Percentiles rank a stretch among this genome's conserved stretches.
These are phyloP conservation scores for Gulo gulo DNA, from an alignment of 2,113 vertebrate genomes.

Conservation along the genomic window DNA sequence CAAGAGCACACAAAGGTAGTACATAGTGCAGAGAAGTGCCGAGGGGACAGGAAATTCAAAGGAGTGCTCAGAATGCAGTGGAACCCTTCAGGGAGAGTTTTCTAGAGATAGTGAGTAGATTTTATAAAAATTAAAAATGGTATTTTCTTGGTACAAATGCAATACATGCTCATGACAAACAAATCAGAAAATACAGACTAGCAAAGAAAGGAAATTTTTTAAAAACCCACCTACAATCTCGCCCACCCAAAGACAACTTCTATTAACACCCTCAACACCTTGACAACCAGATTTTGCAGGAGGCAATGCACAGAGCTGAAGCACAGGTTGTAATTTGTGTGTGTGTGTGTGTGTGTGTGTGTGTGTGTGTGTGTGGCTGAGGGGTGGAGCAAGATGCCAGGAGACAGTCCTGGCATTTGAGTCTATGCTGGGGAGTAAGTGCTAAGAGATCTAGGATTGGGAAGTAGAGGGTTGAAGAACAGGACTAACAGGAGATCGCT, in stretches of 20 bases:
- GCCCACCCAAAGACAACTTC: constrained; percentile 36
- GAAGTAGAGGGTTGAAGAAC: background rate
- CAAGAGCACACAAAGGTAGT: background rate
- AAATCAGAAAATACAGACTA: constrained; percentile 53
- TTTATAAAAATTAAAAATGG: constrained; percentile 52
- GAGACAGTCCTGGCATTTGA: background rate
- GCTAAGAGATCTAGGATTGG: background rate
- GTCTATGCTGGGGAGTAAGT: background rate
- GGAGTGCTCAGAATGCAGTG: background rate
- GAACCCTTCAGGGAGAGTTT: constrained; percentile 7
- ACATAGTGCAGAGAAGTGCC: background rate
- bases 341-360: background rate
- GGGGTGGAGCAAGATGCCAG: too few relatives aligned
- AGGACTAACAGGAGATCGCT: background rate
- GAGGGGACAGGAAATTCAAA: background rate
- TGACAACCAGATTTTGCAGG: constrained; percentile 30
- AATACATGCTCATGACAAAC: constrained; percentile 41
- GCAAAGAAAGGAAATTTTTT: constrained; percentile 34
- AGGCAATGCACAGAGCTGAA: background rate
- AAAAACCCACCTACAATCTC: constrained; percentile 4
- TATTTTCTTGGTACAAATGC: constrained; percentile 40
- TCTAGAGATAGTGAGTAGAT: background rate
- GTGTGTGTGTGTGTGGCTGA: background rate
- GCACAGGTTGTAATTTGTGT: background rate
- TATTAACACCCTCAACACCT: constrained; percentile 22